Evolutionary conservation across 2,888 invertebrate species (phyloP).

Genomic region (Cryptosula pallasiana): DNA sequence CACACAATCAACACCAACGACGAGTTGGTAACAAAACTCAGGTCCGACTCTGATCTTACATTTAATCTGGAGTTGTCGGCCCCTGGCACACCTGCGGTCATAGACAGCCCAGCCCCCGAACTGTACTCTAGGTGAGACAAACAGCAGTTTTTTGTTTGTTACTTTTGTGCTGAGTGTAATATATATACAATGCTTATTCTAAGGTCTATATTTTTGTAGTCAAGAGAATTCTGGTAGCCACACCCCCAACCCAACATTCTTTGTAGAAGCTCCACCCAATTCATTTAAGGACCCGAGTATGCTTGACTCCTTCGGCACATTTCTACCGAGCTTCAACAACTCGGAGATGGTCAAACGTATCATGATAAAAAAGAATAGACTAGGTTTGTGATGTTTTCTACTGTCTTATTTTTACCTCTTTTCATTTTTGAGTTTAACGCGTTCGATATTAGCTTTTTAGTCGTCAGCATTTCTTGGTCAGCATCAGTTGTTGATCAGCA

Average conservation of each 20-base stretch:
- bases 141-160: no score
- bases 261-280: constrained; percentile 50
- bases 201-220: not conserved
- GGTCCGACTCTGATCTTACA: constrained; percentile 17
- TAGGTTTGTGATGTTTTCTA: constrained; percentile 31
- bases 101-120: constrained; percentile 12
- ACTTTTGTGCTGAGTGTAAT: no score
- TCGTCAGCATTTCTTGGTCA: no score
- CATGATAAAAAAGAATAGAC: constrained; percentile 49
- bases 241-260: constrained; percentile 25
- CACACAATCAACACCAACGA: not conserved
- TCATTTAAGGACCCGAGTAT: constrained; percentile 41
- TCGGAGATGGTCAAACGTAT: constrained; percentile 55
- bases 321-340: constrained; percentile 54
- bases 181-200: no score
- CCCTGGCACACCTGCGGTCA: not conserved
- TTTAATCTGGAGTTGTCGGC: constrained; percentile 17
- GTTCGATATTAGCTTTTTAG: no score
- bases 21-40: not conserved
- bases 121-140: constrained; percentile 21
- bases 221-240: constrained; percentile 18
- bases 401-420: not conserved
- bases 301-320: constrained; percentile 31
- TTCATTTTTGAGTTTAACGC: no score
- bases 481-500: no score